Conservation (phyloP, 2,888 invertebrate genomes). For the Tribolium freemani region DNA sequence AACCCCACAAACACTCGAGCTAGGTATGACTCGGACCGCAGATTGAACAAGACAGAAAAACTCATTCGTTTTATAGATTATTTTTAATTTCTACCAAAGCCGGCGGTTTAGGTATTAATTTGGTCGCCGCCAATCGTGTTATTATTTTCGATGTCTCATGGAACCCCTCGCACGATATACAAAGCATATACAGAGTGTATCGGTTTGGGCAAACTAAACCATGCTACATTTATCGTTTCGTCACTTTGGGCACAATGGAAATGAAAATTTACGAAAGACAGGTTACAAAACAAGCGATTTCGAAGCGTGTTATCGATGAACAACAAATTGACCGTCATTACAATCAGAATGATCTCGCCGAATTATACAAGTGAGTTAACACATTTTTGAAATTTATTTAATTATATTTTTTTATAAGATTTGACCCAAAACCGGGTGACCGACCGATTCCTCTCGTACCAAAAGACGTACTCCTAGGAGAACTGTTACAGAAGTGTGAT, state of each 20-base stretch:
- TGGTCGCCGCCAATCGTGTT: slow-evolving; percentile 97
- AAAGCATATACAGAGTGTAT: slow-evolving; percentile 98
- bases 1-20: slow-evolving; percentile 82
- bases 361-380: slow-evolving; percentile 78
- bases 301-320: slow-evolving; percentile 96
- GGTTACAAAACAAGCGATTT: slow-evolving; percentile 95
- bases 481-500: slow-evolving; percentile 82
- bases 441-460: slow-evolving; percentile 83
- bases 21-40: slow-evolving; percentile 68
- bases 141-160: slow-evolving; percentile 99
- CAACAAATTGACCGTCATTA: slow-evolving; percentile 99
- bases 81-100: slow-evolving; percentile 97
- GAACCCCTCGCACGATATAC: slow-evolving; percentile 99
- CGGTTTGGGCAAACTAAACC: slow-evolving; percentile 98
- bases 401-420: slow-evolving; percentile 67
- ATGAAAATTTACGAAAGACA: slow-evolving; percentile 98
- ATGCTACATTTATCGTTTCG: slow-evolving; percentile 95
- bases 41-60: not conserved
- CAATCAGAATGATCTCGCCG: slow-evolving; percentile 91
- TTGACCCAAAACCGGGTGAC: slow-evolving; percentile 77
- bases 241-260: slow-evolving; percentile 97
- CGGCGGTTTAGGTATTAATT: slow-evolving; percentile 97
- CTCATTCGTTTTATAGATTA: slow-evolving; percentile 70
- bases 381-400: not conserved
- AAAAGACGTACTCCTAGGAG: slow-evolving; percentile 89